Conservation (phyloP, 1,140 invertebrate genomes). For the Cephus cinctus region DNA sequence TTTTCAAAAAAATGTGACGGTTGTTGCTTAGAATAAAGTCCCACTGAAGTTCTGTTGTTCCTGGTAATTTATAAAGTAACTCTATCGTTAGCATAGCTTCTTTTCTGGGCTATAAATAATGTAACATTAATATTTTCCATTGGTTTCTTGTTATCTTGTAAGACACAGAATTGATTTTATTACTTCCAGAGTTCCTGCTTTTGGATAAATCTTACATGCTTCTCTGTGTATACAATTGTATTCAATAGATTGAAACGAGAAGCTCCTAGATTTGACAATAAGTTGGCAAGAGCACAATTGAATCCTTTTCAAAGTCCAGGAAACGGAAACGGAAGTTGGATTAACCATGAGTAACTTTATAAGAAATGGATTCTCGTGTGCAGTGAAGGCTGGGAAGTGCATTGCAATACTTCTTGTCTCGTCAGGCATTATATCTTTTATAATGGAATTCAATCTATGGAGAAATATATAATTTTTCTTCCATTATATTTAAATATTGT, state of each 20-base stretch:
- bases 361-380: constrained; percentile 19
- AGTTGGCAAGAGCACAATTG: constrained; percentile 29
- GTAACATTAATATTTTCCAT: neutral
- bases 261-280: constrained; percentile 16
- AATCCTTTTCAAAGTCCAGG: constrained; percentile 27
- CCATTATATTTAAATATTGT: neutral
- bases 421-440: constrained; percentile 23
- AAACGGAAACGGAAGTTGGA: constrained; percentile 11
- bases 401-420: constrained; percentile 19
- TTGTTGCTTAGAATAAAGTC: constrained; percentile 33
- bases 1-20: constrained; percentile 32
- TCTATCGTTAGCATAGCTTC: constrained; percentile 15
- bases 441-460: constrained; percentile 31
- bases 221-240: constrained; percentile 28
- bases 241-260: constrained; percentile 12
- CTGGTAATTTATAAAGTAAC: constrained; percentile 9
- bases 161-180: neutral
- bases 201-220: constrained; percentile 24
- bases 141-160: constrained; percentile 5
- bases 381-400: constrained; percentile 18
- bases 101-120: neutral
- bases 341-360: constrained; percentile 36
- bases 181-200: constrained; percentile 28
- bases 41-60: constrained; percentile 24
- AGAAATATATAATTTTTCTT: constrained; percentile 1